Evolutionary conservation across 2,888 invertebrate genomes (phyloP).

Genomic region (Strigamia transsilvanica): DNA sequence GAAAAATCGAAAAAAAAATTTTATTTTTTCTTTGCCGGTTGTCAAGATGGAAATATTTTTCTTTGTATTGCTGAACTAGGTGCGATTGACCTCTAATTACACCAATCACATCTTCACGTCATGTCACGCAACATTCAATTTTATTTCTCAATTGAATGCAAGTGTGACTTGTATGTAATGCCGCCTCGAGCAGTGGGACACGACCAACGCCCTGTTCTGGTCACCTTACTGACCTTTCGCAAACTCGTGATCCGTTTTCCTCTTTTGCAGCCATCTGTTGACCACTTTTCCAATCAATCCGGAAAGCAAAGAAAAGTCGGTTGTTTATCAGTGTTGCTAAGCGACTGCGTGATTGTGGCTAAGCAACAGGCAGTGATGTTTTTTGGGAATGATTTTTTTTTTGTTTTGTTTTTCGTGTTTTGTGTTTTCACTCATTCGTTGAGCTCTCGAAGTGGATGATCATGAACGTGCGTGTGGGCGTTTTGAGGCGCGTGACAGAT

Average conservation of each 20-base stretch:
- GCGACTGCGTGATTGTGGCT: background rate
- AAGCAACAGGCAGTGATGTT: slow-evolving; percentile 30
- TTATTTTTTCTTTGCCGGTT: background rate
- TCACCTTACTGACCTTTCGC: slow-evolving; percentile 2
- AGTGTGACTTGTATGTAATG: background rate
- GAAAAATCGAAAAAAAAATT: background rate
- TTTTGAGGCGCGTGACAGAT: slow-evolving; percentile 38
- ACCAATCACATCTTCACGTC: background rate
- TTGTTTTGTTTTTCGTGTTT: background rate
- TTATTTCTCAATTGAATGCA: background rate
- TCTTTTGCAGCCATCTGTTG: slow-evolving; percentile 24
- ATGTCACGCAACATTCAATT: slow-evolving; percentile 1
- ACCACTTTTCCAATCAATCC: slow-evolving; percentile 35
- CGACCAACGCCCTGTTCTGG: background rate
- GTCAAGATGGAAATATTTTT: background rate
- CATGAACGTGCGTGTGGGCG: slow-evolving; percentile 29
- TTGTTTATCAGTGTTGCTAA: background rate
- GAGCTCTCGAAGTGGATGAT: slow-evolving; percentile 6
- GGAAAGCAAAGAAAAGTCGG: background rate
- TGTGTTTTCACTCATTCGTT: background rate
- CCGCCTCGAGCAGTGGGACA: background rate
- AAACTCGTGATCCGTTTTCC: slow-evolving; percentile 4
- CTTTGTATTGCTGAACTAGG: too few relatives aligned
- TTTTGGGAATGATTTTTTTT: too few relatives aligned
- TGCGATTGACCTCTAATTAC: background rate